These are phyloP conservation scores for Ameiurus melas DNA, from an alignment of 2,113 vertebrate species.

Conservation along the genomic window DNA sequence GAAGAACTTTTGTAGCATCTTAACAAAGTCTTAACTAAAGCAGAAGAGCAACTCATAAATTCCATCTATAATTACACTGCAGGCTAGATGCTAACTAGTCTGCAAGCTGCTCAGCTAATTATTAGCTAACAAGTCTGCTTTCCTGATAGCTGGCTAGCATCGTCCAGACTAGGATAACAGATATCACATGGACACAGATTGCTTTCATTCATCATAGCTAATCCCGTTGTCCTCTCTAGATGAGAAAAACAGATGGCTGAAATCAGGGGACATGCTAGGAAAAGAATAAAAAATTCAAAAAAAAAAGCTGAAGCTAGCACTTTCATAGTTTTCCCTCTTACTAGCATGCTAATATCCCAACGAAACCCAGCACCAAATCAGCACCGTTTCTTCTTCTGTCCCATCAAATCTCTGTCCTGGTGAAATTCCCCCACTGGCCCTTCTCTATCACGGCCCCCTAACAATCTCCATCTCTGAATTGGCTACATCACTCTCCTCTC, in stretches of 20 bases:
- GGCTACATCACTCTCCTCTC: too few species aligned
- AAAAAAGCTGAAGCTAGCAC: background rate
- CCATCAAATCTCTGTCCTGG: background rate
- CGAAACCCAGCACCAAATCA: background rate
- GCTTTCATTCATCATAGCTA: background rate
- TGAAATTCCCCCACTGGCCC: too few species aligned
- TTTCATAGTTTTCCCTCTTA: background rate
- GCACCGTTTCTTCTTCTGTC: background rate
- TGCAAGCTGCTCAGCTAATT: background rate
- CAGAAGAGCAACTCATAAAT: background rate
- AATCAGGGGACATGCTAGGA: slow-evolving; percentile 20
- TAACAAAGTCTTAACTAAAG: background rate
- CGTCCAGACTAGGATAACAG: background rate
- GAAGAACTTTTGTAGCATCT: background rate
- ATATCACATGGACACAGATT: background rate
- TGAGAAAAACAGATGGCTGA: slow-evolving; percentile 38
- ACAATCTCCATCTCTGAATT: too few species aligned
- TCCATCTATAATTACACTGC: background rate
- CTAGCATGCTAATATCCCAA: background rate
- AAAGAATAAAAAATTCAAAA: background rate
- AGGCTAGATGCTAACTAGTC: background rate
- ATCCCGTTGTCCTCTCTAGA: slow-evolving; percentile 16
- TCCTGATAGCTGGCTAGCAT: background rate
- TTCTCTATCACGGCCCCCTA: too few species aligned
- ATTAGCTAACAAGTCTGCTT: slow-evolving; percentile 7